Conservation (phyloP, 2,888 invertebrate genomes). For the Euphydryas editha region DNA sequence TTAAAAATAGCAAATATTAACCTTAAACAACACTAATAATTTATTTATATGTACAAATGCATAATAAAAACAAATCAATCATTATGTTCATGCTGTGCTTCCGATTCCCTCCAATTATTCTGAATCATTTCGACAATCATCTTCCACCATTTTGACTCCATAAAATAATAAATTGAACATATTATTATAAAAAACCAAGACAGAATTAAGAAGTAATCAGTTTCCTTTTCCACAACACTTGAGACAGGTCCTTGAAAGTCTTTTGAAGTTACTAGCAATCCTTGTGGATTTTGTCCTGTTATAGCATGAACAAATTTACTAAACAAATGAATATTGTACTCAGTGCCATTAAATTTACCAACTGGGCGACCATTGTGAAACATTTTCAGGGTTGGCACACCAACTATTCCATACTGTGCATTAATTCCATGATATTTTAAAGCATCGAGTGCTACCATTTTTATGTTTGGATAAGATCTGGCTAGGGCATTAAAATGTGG, state of each 20-base stretch:
- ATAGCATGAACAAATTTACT: conserved; percentile 89
- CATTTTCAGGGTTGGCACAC: conserved; percentile 93
- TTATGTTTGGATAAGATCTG: conserved; percentile 92
- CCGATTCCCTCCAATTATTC: conserved; percentile 94
- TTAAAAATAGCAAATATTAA: background rate
- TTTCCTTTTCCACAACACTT: conserved; percentile 88
- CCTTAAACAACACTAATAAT: conserved; percentile 29
- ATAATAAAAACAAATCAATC: conserved; percentile 71
- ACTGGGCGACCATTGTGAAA: conserved; percentile 95
- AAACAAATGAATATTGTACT: conserved; percentile 91
- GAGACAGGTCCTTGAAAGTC: conserved; percentile 93
- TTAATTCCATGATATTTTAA: conserved; percentile 92
- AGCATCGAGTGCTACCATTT: conserved; percentile 95
- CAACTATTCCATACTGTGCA: conserved; percentile 95
- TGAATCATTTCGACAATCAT: conserved; percentile 92
- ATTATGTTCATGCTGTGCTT: conserved; percentile 91
- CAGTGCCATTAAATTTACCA: conserved; percentile 92
- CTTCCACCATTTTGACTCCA: conserved; percentile 89
- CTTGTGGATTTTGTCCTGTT: conserved; percentile 87
- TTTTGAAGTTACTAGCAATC: conserved; percentile 87
- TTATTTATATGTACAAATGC: conserved; percentile 38
- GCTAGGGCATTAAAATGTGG: conserved; percentile 96
- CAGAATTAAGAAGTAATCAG: conserved; percentile 91
- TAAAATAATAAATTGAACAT: conserved; percentile 89
- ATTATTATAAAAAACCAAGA: conserved; percentile 93